Evolutionary conservation across 2,113 vertebrate genomes (phyloP), one percentile per base, ranked within the genome.

Genomic region (Kryptolebias marmoratus): DNA sequence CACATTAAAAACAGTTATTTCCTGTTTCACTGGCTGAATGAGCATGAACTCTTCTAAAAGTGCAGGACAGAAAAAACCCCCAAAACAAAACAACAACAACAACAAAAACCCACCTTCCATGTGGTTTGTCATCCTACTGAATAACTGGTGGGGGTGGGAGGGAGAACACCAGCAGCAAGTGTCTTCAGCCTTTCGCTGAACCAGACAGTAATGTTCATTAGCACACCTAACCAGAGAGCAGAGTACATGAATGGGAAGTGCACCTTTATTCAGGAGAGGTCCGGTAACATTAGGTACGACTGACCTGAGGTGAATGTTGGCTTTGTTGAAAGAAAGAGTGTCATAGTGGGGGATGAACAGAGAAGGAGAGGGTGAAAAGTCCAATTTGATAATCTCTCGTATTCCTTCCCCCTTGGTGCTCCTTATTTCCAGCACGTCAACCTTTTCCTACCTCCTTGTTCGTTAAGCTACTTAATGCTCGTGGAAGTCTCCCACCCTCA

Each of bases 181-280:
- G 13, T 78, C 76, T 89, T 92, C 90, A 90, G 85, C 68, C 71
- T 87, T 76, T 85, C 91, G 89, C 77, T 92, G 91, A 93, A 91
- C 87, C 91, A 50, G 77, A 84, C 28, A 18, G 77, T 92, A 93
- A 94, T 94, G 91, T 94, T 94, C 90, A 93, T 93, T 93, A 93
- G 82, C 82, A 72, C 69, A 90, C 85, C 78, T 86, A 70, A 68
- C 50, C 85, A 87, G 88, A 75, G 81, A 70, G 45, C 1, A 48
- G 53, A 42, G 75, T 64, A 49, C 79, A 53, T 73, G 73, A 87
- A 80, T 87, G 68, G 73, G 56, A 69, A 75, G 72, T 45, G 76
- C 87, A 91, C 79, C 81, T 91, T 91, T 93, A 90, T 93, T 88
- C 77, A n/a, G 49, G 65, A 78, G 79, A 86, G 82, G 71, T 68